Percentiles rank a stretch among this genome's conserved stretches.
These are phyloP conservation scores for Nycticorax nycticorax DNA, from an alignment of 2,113 vertebrate species.

Conservation along the genomic window DNA sequence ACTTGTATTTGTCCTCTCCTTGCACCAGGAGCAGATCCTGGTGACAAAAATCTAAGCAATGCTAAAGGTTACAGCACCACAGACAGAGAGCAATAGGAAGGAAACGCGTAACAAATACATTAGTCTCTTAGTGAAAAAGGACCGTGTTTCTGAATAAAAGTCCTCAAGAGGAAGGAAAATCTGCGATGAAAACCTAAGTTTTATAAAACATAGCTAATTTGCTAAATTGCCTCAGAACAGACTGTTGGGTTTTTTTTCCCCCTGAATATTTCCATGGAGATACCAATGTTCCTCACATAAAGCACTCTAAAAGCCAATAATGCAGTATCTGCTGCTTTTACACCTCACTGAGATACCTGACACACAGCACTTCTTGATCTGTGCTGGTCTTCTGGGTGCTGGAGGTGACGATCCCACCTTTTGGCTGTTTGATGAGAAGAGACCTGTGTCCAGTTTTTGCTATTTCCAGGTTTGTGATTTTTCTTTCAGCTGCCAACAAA, in stretches of 20 bases:
- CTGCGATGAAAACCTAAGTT: not conserved
- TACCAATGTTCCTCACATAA: not conserved
- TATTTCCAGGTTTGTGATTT: conserved; percentile 39
- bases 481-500: conserved; percentile 41
- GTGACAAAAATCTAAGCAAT: not conserved
- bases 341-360: not conserved
- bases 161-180: not conserved
- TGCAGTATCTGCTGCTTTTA: not conserved
- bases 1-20: not conserved
- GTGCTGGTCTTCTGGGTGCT: not conserved
- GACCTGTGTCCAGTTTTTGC: not conserved
- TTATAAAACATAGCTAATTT: conserved; percentile 17
- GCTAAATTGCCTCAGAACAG: conserved; percentile 29
- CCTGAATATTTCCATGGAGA: conserved; percentile 23
- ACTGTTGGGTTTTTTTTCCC: not conserved
- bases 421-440: not conserved
- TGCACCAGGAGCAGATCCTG: not conserved
- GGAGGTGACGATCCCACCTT: not conserved
- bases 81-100: not conserved
- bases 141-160: not conserved
- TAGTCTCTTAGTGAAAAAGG: not conserved
- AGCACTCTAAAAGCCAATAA: not conserved
- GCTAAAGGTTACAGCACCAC: not conserved
- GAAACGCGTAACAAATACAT: not conserved
- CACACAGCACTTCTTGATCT: not conserved